Conservation (phyloP, 2,113 vertebrate species). For the Holacanthus passer region DNA sequence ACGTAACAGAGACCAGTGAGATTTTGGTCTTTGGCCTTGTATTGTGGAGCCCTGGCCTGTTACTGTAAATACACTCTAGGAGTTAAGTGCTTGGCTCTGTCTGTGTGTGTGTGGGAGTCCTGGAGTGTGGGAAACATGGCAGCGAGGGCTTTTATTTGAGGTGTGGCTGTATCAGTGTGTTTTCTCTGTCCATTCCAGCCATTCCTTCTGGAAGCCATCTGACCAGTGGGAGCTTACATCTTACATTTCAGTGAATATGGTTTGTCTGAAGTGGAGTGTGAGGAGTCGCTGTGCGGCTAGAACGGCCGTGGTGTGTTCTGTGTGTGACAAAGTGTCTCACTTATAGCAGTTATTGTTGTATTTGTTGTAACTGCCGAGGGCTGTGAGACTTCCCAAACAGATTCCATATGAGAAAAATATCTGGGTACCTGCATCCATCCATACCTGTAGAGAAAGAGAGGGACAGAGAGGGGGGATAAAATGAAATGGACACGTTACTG, state of each 20-base stretch:
- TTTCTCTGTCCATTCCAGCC: conserved; percentile 78
- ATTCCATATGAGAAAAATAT: conserved; percentile 96
- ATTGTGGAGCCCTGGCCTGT: conserved; percentile 5
- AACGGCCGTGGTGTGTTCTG: neutral
- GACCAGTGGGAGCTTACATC: conserved; percentile 45
- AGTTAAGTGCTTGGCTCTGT: conserved; percentile 20
- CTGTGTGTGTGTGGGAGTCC: conserved; percentile 9
- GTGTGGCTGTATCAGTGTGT: conserved; percentile 69
- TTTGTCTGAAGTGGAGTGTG: conserved; percentile 23
- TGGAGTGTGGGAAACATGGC: conserved; percentile 71
- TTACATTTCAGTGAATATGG: conserved; percentile 22
- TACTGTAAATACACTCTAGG: conserved; percentile 10
- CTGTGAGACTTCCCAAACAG: conserved; percentile 93
- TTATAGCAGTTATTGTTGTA: conserved; percentile 97
- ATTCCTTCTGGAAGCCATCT: conserved; percentile 68
- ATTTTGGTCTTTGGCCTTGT: conserved; percentile 13
- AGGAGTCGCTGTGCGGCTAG: neutral
- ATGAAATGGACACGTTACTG: neutral
- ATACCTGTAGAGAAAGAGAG: conserved; percentile 83
- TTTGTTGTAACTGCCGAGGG: conserved; percentile 96
- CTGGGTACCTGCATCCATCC: conserved; percentile 96
- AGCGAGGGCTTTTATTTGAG: conserved; percentile 68
- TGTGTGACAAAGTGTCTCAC: conserved; percentile 79
- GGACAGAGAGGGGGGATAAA: neutral
- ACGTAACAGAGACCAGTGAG: neutral